Evolutionary conservation across 2,113 vertebrate genomes (phyloP).

Genomic region (Oryzias melastigma): DNA sequence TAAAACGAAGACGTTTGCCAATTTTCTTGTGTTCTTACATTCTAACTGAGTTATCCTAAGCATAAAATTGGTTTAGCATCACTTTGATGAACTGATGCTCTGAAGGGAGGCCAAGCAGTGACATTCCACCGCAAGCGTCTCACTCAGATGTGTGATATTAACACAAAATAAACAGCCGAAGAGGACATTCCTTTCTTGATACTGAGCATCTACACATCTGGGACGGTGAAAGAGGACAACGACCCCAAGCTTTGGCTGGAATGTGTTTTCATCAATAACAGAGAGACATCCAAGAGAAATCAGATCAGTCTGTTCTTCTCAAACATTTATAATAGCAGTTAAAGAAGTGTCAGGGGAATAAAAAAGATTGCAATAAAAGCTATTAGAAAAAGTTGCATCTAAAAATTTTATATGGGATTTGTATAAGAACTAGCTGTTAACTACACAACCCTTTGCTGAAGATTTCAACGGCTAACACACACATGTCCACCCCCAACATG

Average conservation of each 20-base stretch:
- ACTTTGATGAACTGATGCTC: background rate
- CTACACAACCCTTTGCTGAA: constrained; percentile 45
- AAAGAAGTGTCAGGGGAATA: too few species aligned
- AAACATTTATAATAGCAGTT: too few species aligned
- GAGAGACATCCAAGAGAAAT: constrained; percentile 13
- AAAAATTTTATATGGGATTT: constrained; percentile 53
- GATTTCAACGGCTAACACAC: constrained; percentile 42
- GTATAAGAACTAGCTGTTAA: constrained; percentile 61
- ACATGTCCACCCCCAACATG: constrained; percentile 20
- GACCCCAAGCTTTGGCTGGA: background rate
- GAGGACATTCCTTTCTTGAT: constrained; percentile 42
- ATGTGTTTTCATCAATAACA: constrained; percentile 35
- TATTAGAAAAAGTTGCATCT: too few species aligned
- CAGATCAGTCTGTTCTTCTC: background rate
- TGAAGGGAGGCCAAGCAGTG: constrained; percentile 2
- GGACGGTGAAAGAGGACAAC: constrained; percentile 18
- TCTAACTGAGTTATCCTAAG: background rate
- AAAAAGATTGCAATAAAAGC: too few species aligned
- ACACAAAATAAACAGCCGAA: constrained; percentile 13
- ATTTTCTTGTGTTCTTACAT: constrained; percentile 3
- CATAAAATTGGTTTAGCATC: background rate
- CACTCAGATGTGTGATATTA: constrained; percentile 8
- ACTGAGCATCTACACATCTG: constrained; percentile 33
- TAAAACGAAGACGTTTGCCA: too few species aligned
- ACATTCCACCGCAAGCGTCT: constrained; percentile 21